A percentile compares a stretch with the other conserved stretches of the same genome.
Evolutionary conservation across 2,888 invertebrate genomes (phyloP).

Genomic region (Parapristionchus giblindavisi): DNA sequence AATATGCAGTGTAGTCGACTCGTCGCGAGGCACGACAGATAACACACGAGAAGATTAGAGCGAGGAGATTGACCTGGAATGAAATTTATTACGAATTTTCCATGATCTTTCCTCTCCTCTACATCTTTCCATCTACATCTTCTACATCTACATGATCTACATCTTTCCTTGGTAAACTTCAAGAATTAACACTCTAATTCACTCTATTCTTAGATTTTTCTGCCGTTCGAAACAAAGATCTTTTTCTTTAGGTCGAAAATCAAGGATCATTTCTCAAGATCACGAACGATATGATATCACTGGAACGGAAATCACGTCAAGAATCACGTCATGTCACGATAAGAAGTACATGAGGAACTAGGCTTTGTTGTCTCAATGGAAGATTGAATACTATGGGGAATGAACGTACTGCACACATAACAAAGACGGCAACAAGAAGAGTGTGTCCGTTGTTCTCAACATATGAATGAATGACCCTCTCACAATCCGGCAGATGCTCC

Average conservation of each 20-base stretch:
- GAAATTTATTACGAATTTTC: neutral
- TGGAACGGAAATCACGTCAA: neutral
- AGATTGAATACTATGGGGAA: conserved; percentile 38
- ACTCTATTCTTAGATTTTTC: too few relatives aligned
- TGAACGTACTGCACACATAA: conserved; percentile 45
- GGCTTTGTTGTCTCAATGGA: conserved; percentile 43
- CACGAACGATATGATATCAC: neutral
- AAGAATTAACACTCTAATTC: too few relatives aligned
- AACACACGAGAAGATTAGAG: conserved; percentile 64
- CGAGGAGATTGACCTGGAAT: conserved; percentile 51
- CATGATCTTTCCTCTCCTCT: neutral
- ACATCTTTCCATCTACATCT: too few relatives aligned
- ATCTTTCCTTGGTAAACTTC: too few relatives aligned
- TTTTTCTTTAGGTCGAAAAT: neutral
- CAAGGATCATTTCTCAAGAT: neutral
- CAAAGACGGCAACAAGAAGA: conserved; percentile 48
- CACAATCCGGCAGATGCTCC: conserved; percentile 55
- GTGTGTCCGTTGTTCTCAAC: conserved; percentile 47
- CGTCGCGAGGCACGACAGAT: conserved; percentile 63
- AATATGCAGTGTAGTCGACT: conserved; percentile 55
- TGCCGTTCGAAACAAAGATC: too few relatives aligned
- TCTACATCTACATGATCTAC: too few relatives aligned
- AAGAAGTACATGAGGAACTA: neutral
- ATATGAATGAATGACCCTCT: conserved; percentile 49
- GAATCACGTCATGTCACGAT: neutral